phyloP scores from a whole-genome alignment of 30 jellyfish, hydroid and myxozoan species.

The Cassiopea xamachana region DNA sequence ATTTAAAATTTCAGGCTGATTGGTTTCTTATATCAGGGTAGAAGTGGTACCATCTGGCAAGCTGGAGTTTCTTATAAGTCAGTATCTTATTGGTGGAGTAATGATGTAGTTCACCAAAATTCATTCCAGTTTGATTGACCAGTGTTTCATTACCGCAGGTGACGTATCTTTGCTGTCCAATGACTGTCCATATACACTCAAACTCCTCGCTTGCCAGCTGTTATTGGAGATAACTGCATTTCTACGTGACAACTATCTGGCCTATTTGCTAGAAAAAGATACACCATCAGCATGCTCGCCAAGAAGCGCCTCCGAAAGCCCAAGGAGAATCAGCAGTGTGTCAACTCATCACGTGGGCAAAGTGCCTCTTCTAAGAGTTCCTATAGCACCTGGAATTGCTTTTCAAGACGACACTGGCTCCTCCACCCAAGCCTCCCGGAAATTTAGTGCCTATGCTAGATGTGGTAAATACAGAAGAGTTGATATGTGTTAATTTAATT shows the following conservation, averaged over 20 bases:
- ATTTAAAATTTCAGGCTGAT: too few species aligned
- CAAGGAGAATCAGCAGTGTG: slow-evolving; percentile 35
- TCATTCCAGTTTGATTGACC: too few species aligned
- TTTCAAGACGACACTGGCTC: slow-evolving; percentile 48
- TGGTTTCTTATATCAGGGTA: too few species aligned
- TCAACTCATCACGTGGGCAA: background rate
- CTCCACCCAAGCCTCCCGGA: slow-evolving; percentile 18
- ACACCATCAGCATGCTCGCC: slow-evolving; percentile 29
- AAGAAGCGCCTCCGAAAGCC: slow-evolving; percentile 15
- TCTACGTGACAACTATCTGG: slow-evolving; percentile 72
- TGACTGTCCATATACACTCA: slow-evolving; percentile 79
- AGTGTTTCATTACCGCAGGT: slow-evolving; percentile 57
- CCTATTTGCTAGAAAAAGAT: slow-evolving; percentile 12
- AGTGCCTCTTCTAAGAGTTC: background rate
- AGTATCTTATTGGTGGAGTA: too few species aligned
- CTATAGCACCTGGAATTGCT: slow-evolving; percentile 58
- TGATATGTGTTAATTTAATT: too few species aligned
- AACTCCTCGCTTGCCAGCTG: slow-evolving; percentile 84
- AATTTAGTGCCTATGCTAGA: slow-evolving; percentile 29
- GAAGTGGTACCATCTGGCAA: too few species aligned
- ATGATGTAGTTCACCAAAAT: too few species aligned
- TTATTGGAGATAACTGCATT: slow-evolving; percentile 86
- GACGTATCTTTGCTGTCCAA: slow-evolving; percentile 64
- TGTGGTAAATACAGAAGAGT: slow-evolving; percentile 7
- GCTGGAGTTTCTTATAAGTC: too few species aligned